Evolutionary conservation across 1,140 invertebrate genomes (phyloP).

Genomic region (Drosophila malerkotliana): DNA sequence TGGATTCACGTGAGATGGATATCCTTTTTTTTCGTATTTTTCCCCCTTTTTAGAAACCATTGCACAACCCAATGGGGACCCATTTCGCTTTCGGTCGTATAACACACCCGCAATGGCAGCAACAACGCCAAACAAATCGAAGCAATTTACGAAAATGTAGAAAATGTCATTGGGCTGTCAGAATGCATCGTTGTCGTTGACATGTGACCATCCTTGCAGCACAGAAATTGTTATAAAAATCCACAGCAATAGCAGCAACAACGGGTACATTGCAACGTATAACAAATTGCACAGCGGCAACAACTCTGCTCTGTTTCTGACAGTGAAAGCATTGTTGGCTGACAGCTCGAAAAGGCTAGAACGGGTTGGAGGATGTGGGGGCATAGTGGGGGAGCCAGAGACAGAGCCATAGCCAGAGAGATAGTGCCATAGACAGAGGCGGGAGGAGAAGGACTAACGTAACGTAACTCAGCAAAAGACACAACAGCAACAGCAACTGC

Average conservation of each 20-base stretch:
- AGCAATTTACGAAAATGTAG: slow-evolving; percentile 83
- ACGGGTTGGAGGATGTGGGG: slow-evolving; percentile 1
- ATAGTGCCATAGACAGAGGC: slow-evolving; percentile 34
- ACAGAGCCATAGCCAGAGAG: slow-evolving; percentile 11
- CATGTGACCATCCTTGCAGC: slow-evolving; percentile 65
- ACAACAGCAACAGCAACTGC: slow-evolving; percentile 8
- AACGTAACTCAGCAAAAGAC: slow-evolving; percentile 50
- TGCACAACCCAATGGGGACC: slow-evolving; percentile 49
- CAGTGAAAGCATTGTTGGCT: slow-evolving; percentile 81
- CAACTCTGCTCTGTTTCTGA: slow-evolving; percentile 71
- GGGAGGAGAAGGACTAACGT: slow-evolving; percentile 25
- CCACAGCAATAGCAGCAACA: slow-evolving; percentile 26
- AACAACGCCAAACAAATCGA: slow-evolving; percentile 69
- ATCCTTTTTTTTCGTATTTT: slow-evolving; percentile 1
- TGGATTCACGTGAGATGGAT: slow-evolving; percentile 14
- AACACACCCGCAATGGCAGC: slow-evolving; percentile 55
- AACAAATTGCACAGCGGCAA: slow-evolving; percentile 75
- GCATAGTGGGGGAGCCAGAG: not conserved
- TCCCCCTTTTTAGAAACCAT: slow-evolving; percentile 7
- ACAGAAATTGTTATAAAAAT: slow-evolving; percentile 40
- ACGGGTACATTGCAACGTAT: slow-evolving; percentile 63
- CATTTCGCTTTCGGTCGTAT: slow-evolving; percentile 54
- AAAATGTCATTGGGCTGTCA: slow-evolving; percentile 83
- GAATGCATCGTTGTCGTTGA: slow-evolving; percentile 82
- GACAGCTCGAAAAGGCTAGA: slow-evolving; percentile 57